A percentile compares a stretch with the other conserved stretches of the same genome.
Conservation (phyloP, 2,888 invertebrate genomes). For the Boloria euphrosyne region DNA sequence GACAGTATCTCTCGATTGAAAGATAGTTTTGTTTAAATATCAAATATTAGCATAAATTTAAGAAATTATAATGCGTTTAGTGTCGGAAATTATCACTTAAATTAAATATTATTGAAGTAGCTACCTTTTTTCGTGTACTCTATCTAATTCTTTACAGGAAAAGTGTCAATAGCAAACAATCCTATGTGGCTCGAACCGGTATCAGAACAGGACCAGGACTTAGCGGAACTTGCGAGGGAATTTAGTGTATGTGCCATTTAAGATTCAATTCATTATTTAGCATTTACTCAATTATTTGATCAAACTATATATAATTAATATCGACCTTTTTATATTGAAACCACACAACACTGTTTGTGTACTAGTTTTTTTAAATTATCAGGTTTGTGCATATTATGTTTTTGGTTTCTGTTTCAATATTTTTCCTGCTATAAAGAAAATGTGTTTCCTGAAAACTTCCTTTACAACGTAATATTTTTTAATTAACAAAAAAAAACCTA, state of each 20-base stretch:
- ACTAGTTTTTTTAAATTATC: too few relatives aligned
- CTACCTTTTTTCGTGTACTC: not conserved
- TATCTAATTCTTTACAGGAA: conserved; percentile 41
- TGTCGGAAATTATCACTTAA: too few relatives aligned
- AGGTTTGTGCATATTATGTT: too few relatives aligned
- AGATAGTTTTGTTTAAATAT: too few relatives aligned
- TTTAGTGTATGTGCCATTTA: conserved; percentile 59
- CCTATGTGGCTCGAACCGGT: conserved; percentile 71
- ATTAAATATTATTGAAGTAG: too few relatives aligned
- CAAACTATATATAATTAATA: not conserved
- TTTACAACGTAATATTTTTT: not conserved
- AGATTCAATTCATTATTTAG: not conserved
- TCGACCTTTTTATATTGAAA: not conserved
- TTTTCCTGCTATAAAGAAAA: not conserved
- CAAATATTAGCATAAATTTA: too few relatives aligned
- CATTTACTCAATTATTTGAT: conserved; percentile 3
- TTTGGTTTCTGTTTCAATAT: too few relatives aligned
- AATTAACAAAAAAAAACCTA: not conserved
- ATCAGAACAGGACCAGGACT: conserved; percentile 66
- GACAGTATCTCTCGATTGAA: too few relatives aligned
- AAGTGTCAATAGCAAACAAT: conserved; percentile 44
- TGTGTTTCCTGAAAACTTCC: not conserved
- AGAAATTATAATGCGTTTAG: too few relatives aligned
- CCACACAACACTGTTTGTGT: too few relatives aligned
- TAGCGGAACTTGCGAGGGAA: conserved; percentile 74